Percentiles rank a stretch among this genome's conserved stretches.
Conservation (phyloP, 2,888 invertebrate species). For the Andrena bucephala region DNA sequence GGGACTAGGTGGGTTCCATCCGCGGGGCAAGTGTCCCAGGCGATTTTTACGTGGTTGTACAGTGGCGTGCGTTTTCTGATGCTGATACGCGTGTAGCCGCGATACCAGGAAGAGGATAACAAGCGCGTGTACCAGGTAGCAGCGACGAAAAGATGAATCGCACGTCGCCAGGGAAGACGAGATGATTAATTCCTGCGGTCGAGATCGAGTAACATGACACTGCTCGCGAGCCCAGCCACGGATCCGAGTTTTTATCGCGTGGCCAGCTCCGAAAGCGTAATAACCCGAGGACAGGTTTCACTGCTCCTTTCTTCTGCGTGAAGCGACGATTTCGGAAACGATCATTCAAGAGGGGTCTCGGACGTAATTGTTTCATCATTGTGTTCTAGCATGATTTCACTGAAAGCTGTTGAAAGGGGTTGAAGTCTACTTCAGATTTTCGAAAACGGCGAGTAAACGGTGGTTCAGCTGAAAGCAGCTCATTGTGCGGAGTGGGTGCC, state of each 20-base stretch:
- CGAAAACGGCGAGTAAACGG: neutral
- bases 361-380: neutral
- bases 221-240: slow-evolving; percentile 20
- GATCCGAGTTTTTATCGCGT: slow-evolving; percentile 50
- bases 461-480: slow-evolving; percentile 16
- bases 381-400: neutral
- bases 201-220: slow-evolving; percentile 65
- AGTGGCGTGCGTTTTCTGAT: slow-evolving; percentile 4
- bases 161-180: slow-evolving; percentile 53
- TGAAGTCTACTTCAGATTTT: neutral
- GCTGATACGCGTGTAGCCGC: neutral
- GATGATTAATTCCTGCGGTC: slow-evolving; percentile 74
- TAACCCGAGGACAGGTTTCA: slow-evolving; percentile 67
- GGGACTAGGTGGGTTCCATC: neutral
- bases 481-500: slow-evolving; percentile 38
- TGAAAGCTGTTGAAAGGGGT: neutral
- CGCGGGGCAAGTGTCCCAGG: neutral
- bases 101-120: slow-evolving; percentile 47
- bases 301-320: slow-evolving; percentile 2
- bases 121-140: slow-evolving; percentile 36
- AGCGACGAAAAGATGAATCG: slow-evolving; percentile 47
- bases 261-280: slow-evolving; percentile 52
- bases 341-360: neutral
- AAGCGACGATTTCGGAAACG: slow-evolving; percentile 10
- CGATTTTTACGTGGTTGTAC: slow-evolving; percentile 16